Conservation (phyloP, 2,888 invertebrate genomes). For the Cheiracanthium punctorium region DNA sequence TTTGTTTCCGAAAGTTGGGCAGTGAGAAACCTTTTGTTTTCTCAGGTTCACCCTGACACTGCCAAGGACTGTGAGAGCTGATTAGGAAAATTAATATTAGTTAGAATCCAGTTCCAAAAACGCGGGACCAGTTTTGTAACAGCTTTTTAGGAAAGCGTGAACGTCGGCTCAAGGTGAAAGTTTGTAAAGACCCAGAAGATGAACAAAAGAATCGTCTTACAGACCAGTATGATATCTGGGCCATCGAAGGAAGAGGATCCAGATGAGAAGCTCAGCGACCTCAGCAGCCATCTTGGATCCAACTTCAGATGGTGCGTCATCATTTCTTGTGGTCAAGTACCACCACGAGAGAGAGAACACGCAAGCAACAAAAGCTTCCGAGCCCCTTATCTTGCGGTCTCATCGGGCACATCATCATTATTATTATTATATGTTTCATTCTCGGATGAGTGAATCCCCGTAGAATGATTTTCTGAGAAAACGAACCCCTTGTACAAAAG, state of each 20-base stretch:
- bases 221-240: constrained; percentile 47
- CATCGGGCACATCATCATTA: constrained; percentile 27
- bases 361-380: constrained; percentile 31
- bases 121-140: neutral
- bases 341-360: constrained; percentile 37
- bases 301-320: constrained; percentile 40
- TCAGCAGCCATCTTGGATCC: constrained; percentile 43
- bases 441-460: constrained; percentile 30
- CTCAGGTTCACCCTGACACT: constrained; percentile 61
- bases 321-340: constrained; percentile 48
- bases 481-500: constrained; percentile 18
- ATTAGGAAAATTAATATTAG: constrained; percentile 12
- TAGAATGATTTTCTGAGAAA: constrained; percentile 28
- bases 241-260: constrained; percentile 29
- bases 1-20: constrained; percentile 26
- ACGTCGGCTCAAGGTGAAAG: constrained; percentile 62
- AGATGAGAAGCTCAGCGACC: constrained; percentile 56
- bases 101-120: neutral
- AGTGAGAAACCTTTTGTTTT: neutral
- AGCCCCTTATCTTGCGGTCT: constrained; percentile 50
- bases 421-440: constrained; percentile 35
- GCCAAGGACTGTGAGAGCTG: constrained; percentile 43
- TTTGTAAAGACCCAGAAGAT: constrained; percentile 18
- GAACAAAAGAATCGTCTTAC: constrained; percentile 60
- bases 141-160: constrained; percentile 33